Evolutionary conservation across 2,797 vertebrate species (phyloP), one percentile per base, ranked within the genome.

Genomic region (Pteronotus mesoamericanus): DNA sequence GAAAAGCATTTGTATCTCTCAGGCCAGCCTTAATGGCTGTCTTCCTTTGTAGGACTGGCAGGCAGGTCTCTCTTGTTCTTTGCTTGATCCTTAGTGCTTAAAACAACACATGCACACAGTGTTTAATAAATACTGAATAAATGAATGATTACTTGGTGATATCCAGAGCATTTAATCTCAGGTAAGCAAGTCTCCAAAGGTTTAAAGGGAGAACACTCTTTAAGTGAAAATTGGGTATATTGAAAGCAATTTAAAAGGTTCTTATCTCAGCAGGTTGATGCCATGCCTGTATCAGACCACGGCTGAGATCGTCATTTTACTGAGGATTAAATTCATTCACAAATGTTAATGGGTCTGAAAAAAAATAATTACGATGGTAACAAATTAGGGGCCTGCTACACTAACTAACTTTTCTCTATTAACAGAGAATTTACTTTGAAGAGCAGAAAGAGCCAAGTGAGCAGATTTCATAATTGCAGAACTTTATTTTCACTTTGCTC

Each of bases 391-490:
- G 39, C 86, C 10, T 96, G 94, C 94, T 97, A 96, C 84, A 96
- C 97, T 97, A 8, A 97, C 93, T 69, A 90, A 46, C 94, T 97
- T 95, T 71, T 85, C 88, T 97, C 92, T 96, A 95, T 89, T 97
- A 97, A 86, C 95, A 96, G 89, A 95, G 91, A 97, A 97, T 97
- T 97, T 98, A 14, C 96, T 96, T 96, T 95, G 96, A 98, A 89
- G 74, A 97, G 59, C 22, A 89, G 18, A 97, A 51, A 95, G 94
- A 96, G 95, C 96, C 51, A 97, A 94, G 86, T 57, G 97, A 98
- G 97, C 97, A 46, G 69, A 95, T 97, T 97, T 97, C 96, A 87
- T 98, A 90, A 96, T 87, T 77, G 86, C 72, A 92, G 72, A 97
- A 66, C 51, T 97, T 84, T 69, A 95, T 91, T 44, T 64, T 44